Evolutionary conservation across 2,113 vertebrate species (phyloP).

Genomic region (Mormyrus lacerda): DNA sequence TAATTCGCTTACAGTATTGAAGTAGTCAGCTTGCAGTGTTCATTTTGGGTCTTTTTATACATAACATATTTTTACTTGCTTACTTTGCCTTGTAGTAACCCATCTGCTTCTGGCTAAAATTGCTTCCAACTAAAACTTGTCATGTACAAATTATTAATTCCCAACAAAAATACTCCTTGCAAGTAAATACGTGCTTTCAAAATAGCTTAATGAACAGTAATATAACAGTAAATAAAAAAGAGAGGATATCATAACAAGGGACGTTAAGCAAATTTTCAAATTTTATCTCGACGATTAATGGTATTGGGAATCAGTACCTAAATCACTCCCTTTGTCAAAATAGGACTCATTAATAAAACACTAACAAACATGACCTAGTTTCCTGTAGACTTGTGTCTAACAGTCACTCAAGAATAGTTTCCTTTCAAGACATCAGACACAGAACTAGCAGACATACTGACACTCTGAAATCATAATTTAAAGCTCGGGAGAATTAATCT

Average conservation of each 20-base stretch:
- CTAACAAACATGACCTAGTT: constrained; percentile 24
- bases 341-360: constrained; percentile 26
- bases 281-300: not conserved
- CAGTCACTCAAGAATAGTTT: not conserved
- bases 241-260: not conserved
- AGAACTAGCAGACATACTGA: constrained; percentile 1
- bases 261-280: not conserved
- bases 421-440: not conserved
- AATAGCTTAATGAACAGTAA: not conserved
- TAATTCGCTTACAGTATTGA: too few species aligned
- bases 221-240: not conserved
- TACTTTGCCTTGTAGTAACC: too few species aligned
- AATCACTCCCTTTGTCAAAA: not conserved
- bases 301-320: not conserved
- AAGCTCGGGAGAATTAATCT: not conserved
- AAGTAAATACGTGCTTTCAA: not conserved
- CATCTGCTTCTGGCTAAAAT: too few species aligned
- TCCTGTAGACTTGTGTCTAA: not conserved
- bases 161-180: not conserved
- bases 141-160: not conserved
- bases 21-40: too few species aligned
- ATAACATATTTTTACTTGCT: too few species aligned
- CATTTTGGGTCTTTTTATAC: too few species aligned
- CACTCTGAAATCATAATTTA: not conserved
- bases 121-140: not conserved